A percentile compares a stretch with the other conserved stretches of the same genome.
These are phyloP conservation scores for Ypsolopha sequella DNA, from an alignment of 2,888 invertebrate species.

Conservation along the genomic window DNA sequence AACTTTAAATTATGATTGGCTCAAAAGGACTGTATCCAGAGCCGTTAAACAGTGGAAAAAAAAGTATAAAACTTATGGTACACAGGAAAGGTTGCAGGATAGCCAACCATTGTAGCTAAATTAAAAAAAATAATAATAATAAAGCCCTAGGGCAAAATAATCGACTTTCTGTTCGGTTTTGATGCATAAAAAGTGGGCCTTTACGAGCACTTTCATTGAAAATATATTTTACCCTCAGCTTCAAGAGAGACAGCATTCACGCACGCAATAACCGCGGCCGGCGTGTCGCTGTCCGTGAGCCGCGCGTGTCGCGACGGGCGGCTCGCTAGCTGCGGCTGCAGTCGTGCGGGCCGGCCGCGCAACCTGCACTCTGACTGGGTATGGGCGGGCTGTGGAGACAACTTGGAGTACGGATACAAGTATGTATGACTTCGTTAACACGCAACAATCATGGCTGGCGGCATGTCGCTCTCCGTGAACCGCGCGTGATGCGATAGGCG, in stretches of 20 bases:
- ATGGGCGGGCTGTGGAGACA: conserved; percentile 99
- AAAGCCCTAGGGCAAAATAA: too few species aligned
- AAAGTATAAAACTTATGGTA: too few species aligned
- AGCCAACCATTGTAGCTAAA: too few species aligned
- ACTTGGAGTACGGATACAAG: conserved; percentile 96
- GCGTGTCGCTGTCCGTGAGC: conserved; percentile 89
- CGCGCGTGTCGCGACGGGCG: conserved; percentile 93
- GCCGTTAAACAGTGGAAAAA: too few species aligned
- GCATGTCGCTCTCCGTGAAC: conserved; percentile 89
- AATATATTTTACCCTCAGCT: too few species aligned
- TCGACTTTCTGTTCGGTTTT: too few species aligned
- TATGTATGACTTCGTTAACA: conserved; percentile 71
- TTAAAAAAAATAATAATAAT: too few species aligned
- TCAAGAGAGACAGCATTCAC: conserved; percentile 93
- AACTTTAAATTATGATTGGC: too few species aligned
- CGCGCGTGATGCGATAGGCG: conserved; percentile 93
- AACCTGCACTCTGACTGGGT: conserved; percentile 93
- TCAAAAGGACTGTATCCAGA: too few species aligned
- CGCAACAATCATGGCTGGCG: conserved; percentile 90
- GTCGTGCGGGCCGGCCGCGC: conserved; percentile 83
- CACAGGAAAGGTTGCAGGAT: too few species aligned
- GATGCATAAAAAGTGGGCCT: too few species aligned
- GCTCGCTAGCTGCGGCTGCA: conserved; percentile 91
- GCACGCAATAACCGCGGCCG: conserved; percentile 90
- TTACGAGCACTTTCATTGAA: too few species aligned